phyloP scores from a whole-genome alignment of 2,888 invertebrate species.

The Onchidella celtica region DNA sequence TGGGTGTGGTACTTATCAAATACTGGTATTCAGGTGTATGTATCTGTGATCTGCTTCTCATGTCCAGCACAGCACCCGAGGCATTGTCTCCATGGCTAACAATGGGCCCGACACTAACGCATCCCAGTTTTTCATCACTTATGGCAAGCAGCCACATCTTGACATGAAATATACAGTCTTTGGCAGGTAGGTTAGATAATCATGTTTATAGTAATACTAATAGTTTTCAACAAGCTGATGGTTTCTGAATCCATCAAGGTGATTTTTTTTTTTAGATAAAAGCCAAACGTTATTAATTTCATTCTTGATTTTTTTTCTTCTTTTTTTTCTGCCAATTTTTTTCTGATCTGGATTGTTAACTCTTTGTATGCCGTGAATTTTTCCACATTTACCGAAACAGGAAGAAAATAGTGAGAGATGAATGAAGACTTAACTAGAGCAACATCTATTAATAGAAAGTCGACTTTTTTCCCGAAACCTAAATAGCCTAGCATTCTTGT shows the following conservation, averaged over 20 bases:
- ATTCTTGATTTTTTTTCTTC: neutral
- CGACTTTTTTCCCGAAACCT: too few relatives aligned
- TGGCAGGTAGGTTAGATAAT: constrained; percentile 87
- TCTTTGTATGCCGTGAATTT: too few relatives aligned
- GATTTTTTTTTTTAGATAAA: neutral
- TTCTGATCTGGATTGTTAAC: too few relatives aligned
- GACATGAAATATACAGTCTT: constrained; percentile 98
- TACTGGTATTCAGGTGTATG: too few relatives aligned
- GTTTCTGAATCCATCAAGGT: neutral
- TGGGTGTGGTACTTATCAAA: too few relatives aligned
- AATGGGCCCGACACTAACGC: constrained; percentile 98
- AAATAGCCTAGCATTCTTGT: too few relatives aligned
- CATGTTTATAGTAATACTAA: too few relatives aligned
- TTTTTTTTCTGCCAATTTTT: constrained; percentile 6
- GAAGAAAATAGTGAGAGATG: too few relatives aligned
- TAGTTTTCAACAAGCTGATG: neutral
- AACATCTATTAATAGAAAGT: too few relatives aligned
- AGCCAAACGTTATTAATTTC: neutral
- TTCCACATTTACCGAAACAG: too few relatives aligned
- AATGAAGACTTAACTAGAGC: too few relatives aligned
- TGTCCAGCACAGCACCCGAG: constrained; percentile 91
- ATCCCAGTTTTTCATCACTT: constrained; percentile 98
- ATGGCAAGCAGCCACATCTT: constrained; percentile 95
- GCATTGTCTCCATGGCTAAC: constrained; percentile 98
- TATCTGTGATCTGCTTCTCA: too few relatives aligned